phyloP scores from a whole-genome alignment of 2,113 vertebrate genomes.

The Trinectes maculatus region DNA sequence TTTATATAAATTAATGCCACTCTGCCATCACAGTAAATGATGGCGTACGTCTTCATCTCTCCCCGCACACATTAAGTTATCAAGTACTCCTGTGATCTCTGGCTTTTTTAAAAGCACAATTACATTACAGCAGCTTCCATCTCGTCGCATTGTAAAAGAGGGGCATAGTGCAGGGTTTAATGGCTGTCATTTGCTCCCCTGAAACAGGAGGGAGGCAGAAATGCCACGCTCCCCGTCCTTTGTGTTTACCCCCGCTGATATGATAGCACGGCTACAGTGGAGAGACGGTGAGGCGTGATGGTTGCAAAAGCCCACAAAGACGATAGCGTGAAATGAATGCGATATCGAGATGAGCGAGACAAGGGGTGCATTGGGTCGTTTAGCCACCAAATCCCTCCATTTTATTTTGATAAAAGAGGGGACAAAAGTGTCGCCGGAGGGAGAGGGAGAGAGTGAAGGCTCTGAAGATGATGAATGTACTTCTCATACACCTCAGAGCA shows the following conservation, averaged over 20 bases:
- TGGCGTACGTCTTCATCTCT: constrained; percentile 33
- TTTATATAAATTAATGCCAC: constrained; percentile 36
- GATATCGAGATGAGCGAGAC: constrained; percentile 72
- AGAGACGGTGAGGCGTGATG: constrained; percentile 65
- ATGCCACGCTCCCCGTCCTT: constrained; percentile 60
- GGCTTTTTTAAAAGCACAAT: constrained; percentile 66
- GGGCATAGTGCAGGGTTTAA: constrained; percentile 68
- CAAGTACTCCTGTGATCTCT: constrained; percentile 62
- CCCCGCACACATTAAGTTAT: constrained; percentile 59
- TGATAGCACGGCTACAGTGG: constrained; percentile 62
- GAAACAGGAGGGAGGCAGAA: constrained; percentile 71
- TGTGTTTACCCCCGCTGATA: constrained; percentile 75
- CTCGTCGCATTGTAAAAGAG: constrained; percentile 60
- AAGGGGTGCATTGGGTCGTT: constrained; percentile 71
- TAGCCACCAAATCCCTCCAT: constrained; percentile 72
- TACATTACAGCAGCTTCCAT: constrained; percentile 61
- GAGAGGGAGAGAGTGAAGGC: constrained; percentile 12
- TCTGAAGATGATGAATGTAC: constrained; percentile 68
- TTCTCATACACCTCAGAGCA: constrained; percentile 71
- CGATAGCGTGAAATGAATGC: constrained; percentile 77
- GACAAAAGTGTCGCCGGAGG: constrained; percentile 56
- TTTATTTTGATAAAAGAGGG: constrained; percentile 66
- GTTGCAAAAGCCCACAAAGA: constrained; percentile 54
- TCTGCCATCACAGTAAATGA: constrained; percentile 41
- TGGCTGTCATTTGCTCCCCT: constrained; percentile 77